These are phyloP conservation scores for Nestor notabilis DNA, from an alignment of 2,113 vertebrate genomes.

Conservation along the genomic window DNA sequence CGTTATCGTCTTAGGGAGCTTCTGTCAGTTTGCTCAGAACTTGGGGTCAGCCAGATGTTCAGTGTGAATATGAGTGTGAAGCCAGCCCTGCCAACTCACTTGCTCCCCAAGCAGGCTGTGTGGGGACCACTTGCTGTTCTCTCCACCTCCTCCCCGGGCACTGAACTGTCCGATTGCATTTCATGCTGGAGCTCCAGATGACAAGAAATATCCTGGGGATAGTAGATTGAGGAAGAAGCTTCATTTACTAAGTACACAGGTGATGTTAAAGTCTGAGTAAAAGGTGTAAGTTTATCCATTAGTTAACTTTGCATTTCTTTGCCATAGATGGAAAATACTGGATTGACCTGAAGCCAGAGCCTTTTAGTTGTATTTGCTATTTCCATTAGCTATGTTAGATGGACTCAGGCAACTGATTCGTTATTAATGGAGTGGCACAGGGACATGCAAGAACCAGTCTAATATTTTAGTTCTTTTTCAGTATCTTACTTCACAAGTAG, in stretches of 20 bases:
- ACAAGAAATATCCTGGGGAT: background rate
- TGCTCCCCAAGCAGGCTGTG: accelerated
- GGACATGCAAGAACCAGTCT: background rate
- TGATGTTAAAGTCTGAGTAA: background rate
- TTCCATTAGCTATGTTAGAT: background rate
- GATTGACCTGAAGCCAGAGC: background rate
- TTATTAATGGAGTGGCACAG: background rate
- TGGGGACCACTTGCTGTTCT: background rate
- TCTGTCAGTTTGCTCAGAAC: background rate
- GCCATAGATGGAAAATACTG: background rate
- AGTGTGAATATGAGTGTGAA: background rate
- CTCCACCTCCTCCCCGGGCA: background rate
- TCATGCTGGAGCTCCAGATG: background rate
- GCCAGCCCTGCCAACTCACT: background rate
- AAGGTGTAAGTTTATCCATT: background rate
- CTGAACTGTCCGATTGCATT: accelerated
- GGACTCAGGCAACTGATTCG: background rate
- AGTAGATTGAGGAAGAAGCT: background rate
- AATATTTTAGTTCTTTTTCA: background rate
- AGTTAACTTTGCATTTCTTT: background rate
- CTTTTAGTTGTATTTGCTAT: background rate
- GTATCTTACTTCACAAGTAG: background rate
- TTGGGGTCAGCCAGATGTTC: background rate
- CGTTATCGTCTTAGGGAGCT: background rate
- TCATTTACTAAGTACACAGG: background rate